Base-by-base conservation (phyloP, 2,113 vertebrate genomes). In the Neomonachus schauinslandi region DNA sequence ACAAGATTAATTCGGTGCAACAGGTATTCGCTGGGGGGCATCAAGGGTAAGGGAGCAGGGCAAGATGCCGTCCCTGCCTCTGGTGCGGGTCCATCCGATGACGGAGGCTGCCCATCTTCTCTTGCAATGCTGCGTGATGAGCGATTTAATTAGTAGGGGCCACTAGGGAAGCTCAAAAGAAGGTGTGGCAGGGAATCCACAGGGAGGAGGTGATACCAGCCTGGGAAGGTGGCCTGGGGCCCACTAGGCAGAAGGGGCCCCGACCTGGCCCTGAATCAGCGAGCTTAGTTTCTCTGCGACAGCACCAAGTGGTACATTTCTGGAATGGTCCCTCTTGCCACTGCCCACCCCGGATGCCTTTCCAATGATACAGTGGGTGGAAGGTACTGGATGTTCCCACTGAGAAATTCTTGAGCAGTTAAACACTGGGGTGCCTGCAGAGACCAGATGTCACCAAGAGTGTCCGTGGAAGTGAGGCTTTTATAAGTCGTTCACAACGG, bases 31-130 rank as follows among this genome's bases (percentile, higher is more conserved):
- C 2, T 6, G 36, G 15, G 67, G 67, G 28, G 33, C 67, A 36
- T 69, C 6, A 1, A 31, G 24, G 22, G 31, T 12, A 8, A 24
- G 5, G 4, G 53, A 53, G 16, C 11, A 14, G 63, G 24, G 4
- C 2, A 4, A 5, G 71, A 14, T 5, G 0, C 1, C 9, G 15
- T 19, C 31, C n/a, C 61, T 33, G 85, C 7, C 46, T 9, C 1
- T 0, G 21, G 12, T 1, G 2, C n/a, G 57, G 59, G 22, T 9
- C 4, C 16, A 7, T 55, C 71, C 21, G 1, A 24, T 11, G 83
- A 28, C 22, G 0, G 53, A 87, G 46, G 80, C 55, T 31, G 42
- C 85, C 63, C 57, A 10, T 11, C 42, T 7, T 33, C 8, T 10
- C n/a, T 69, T 53, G 42, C 15, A 26, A 15, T 18, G 21, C 53